These are phyloP conservation scores for Phymorhynchus buccinoides DNA, from an alignment of 1,140 invertebrate genomes.

Conservation along the genomic window DNA sequence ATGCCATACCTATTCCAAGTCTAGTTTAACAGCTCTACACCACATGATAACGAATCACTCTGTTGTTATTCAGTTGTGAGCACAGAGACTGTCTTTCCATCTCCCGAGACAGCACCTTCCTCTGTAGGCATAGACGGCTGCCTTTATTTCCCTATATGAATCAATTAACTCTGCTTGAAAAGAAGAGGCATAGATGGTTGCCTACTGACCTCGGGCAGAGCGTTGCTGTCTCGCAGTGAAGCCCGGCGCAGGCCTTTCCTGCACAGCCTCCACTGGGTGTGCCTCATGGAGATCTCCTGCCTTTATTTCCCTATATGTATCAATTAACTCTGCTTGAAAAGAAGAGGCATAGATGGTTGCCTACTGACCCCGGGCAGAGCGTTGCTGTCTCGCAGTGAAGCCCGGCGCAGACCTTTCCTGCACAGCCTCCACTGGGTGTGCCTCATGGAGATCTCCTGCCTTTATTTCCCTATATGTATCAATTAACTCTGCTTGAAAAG, in stretches of 20 bases:
- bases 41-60: too few species aligned
- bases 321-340: too few species aligned
- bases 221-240: neutral
- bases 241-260: slow-evolving; percentile 7
- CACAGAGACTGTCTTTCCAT: slow-evolving; percentile 3
- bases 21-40: too few species aligned
- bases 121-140: neutral
- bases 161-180: too few species aligned
- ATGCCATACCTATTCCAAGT: neutral
- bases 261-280: slow-evolving; percentile 3
- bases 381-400: neutral
- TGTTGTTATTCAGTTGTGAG: neutral
- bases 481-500: too few species aligned
- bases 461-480: neutral
- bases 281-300: too few species aligned
- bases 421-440: too few species aligned
- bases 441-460: too few species aligned
- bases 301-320: neutral
- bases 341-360: too few species aligned
- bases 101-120: neutral
- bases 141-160: neutral
- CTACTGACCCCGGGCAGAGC: slow-evolving; percentile 9
- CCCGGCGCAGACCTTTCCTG: neutral
- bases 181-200: too few species aligned
- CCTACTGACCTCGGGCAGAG: slow-evolving; percentile 17